phyloP scores from a whole-genome alignment of 2,797 vertebrate genomes.

The Cryptoprocta ferox region DNA sequence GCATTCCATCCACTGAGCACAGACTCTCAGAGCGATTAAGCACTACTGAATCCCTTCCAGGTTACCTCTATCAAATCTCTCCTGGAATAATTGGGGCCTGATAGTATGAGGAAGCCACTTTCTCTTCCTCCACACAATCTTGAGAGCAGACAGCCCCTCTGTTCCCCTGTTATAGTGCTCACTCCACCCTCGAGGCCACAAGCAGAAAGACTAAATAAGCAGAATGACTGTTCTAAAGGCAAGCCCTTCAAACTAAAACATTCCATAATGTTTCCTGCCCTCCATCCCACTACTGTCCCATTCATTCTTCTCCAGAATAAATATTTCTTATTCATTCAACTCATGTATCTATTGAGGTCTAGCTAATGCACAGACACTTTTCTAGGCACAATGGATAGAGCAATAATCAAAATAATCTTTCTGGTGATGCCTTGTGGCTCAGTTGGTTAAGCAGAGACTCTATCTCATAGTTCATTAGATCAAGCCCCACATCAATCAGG shows the following conservation, averaged over 20 bases:
- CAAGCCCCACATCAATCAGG: too few relatives aligned
- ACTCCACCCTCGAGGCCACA: neutral
- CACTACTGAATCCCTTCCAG: neutral
- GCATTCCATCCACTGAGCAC: neutral
- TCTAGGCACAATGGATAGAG: neutral
- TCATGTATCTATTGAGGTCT: neutral
- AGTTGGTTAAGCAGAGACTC: too few relatives aligned
- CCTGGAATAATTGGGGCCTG: neutral
- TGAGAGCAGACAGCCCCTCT: neutral
- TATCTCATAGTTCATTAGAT: too few relatives aligned
- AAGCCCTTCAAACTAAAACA: neutral
- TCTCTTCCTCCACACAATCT: neutral
- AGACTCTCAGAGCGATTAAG: neutral
- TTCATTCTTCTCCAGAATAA: neutral
- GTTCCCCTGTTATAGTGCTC: neutral
- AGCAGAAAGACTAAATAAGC: neutral
- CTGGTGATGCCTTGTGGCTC: too few relatives aligned
- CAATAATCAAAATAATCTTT: neutral
- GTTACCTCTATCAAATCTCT: neutral
- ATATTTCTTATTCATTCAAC: constrained; percentile 8
- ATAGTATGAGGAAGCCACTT: neutral
- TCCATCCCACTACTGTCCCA: neutral
- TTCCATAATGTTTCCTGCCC: neutral
- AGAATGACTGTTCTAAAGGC: neutral
- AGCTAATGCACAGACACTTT: neutral